Percentiles rank a stretch among this genome's conserved stretches.
Conservation (phyloP, 2,888 invertebrate species). For the Eupithecia vulgata region DNA sequence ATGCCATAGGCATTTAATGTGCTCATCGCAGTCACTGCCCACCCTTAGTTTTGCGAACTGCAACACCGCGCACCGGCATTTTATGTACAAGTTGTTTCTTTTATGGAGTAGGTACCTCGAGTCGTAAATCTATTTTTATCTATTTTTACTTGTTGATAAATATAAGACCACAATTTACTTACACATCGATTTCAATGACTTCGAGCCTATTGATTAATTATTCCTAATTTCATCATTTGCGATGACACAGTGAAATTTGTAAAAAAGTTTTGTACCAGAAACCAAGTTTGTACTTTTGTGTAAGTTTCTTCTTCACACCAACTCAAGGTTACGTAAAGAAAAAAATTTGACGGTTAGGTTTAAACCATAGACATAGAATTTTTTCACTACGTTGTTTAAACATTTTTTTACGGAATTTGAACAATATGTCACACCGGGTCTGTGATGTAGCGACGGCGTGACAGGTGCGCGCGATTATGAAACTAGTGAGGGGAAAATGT, state of each 20-base stretch:
- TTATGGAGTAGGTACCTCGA: neutral
- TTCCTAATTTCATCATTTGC: neutral
- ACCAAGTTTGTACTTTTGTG: neutral
- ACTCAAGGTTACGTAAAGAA: neutral
- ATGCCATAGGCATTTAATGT: neutral
- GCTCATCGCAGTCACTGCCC: neutral
- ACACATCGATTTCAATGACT: neutral
- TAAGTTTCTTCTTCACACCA: neutral
- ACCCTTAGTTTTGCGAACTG: neutral
- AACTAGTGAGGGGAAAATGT: conserved; percentile 47
- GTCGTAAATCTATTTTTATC: too few species aligned
- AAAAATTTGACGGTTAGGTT: too few species aligned
- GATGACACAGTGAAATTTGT: neutral
- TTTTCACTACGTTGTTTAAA: too few species aligned
- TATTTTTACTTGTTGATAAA: neutral
- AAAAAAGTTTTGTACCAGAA: neutral
- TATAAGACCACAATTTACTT: neutral
- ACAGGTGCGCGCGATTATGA: conserved; percentile 59
- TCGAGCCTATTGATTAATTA: neutral
- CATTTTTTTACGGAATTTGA: conserved; percentile 7
- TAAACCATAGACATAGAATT: too few species aligned
- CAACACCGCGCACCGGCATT: neutral
- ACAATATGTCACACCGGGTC: conserved; percentile 32
- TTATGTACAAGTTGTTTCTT: neutral
- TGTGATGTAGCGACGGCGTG: conserved; percentile 48